Percentiles rank a stretch among this genome's conserved stretches.
Evolutionary conservation across 2,797 vertebrate genomes (phyloP).

Genomic region (Remorina albescens): DNA sequence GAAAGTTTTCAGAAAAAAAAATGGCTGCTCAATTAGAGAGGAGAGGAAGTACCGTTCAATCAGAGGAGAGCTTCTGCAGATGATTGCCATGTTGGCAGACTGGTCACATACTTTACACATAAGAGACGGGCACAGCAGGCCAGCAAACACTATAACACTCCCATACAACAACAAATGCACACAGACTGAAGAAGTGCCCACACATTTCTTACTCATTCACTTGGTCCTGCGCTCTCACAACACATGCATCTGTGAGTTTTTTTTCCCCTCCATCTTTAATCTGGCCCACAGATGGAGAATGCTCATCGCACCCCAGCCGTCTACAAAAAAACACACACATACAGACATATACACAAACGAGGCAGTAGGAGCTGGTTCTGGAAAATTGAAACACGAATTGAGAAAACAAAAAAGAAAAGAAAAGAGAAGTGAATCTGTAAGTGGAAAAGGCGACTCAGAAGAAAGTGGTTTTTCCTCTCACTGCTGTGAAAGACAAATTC

Average conservation of each 20-base stretch:
- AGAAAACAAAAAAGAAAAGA: slow-evolving; percentile 57
- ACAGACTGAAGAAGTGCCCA: slow-evolving; percentile 22
- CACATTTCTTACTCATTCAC: slow-evolving; percentile 41
- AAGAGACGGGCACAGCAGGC: slow-evolving; percentile 43
- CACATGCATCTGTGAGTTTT: slow-evolving; percentile 58
- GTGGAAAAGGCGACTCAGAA: slow-evolving; percentile 80
- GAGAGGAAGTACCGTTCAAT: slow-evolving; percentile 37
- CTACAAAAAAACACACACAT: slow-evolving; percentile 20
- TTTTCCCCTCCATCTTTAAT: slow-evolving; percentile 64
- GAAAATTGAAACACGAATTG: slow-evolving; percentile 76
- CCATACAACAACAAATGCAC: slow-evolving; percentile 23
- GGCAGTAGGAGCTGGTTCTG: slow-evolving; percentile 68
- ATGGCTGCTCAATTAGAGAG: slow-evolving; percentile 4
- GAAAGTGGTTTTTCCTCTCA: slow-evolving; percentile 60
- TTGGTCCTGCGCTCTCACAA: slow-evolving; percentile 24
- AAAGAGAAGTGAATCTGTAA: slow-evolving; percentile 54
- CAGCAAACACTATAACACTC: slow-evolving; percentile 32
- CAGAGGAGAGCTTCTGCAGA: slow-evolving; percentile 49
- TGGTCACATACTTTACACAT: slow-evolving; percentile 65
- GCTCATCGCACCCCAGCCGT: slow-evolving; percentile 50
- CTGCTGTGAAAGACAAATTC: slow-evolving; percentile 50
- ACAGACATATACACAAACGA: slow-evolving; percentile 39
- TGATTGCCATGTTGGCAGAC: slow-evolving; percentile 65
- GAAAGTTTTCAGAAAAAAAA: not conserved
- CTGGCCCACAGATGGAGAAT: slow-evolving; percentile 78